phyloP scores from a whole-genome alignment of 2,797 vertebrate species.

The Leucoraja ocellata region DNA sequence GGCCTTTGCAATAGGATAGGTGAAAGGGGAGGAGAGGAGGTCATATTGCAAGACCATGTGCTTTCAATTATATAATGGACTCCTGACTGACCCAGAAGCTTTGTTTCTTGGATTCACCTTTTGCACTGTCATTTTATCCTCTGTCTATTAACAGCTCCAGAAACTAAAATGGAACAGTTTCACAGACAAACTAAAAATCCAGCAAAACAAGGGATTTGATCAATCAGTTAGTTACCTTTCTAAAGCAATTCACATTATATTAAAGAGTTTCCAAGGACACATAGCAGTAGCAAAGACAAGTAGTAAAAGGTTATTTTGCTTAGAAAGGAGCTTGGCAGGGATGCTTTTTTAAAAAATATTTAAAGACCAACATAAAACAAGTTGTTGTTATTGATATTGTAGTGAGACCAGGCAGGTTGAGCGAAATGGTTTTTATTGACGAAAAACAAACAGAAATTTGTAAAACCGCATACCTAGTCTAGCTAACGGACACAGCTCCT shows the following conservation, averaged over 20 bases:
- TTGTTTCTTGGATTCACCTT: constrained; percentile 6
- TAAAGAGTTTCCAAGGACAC: too few species aligned
- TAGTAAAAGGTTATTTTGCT: not conserved
- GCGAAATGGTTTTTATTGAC: too few species aligned
- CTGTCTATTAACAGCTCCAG: not conserved
- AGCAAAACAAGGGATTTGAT: not conserved
- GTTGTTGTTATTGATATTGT: not conserved
- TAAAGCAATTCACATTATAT: not conserved
- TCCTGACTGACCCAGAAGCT: not conserved
- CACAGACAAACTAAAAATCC: not conserved
- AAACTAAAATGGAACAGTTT: not conserved
- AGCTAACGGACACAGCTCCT: too few species aligned
- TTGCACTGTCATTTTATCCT: constrained; percentile 5
- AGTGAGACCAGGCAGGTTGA: too few species aligned
- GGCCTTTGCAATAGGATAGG: not conserved
- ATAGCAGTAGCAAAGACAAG: not conserved
- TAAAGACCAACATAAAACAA: not conserved
- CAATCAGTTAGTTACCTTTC: not conserved
- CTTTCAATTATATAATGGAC: constrained; percentile 8
- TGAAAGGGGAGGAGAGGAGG: not conserved
- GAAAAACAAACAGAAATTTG: too few species aligned
- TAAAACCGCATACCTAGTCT: too few species aligned
- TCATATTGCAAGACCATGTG: not conserved
- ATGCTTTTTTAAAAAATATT: not conserved
- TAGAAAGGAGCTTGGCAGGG: too few species aligned